Percentiles rank a stretch among this genome's conserved stretches.
Evolutionary conservation across 2,888 invertebrate species (phyloP).

Genomic region (Cepaea hortensis): DNA sequence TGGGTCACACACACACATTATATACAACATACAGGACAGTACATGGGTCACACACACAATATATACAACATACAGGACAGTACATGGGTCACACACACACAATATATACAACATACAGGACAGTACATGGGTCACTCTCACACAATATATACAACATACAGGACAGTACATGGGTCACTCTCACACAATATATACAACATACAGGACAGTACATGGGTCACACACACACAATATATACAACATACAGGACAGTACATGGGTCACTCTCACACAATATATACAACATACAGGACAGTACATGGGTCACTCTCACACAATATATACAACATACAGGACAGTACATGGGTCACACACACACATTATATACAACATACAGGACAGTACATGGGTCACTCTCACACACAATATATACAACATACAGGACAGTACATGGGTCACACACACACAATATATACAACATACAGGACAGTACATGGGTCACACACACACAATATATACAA

Average conservation of each 20-base stretch:
- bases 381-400: neutral
- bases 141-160: neutral
- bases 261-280: neutral
- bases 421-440: neutral
- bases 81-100: neutral
- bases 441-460: neutral
- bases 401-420: neutral
- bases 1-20: neutral
- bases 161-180: neutral
- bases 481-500: neutral
- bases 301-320: neutral
- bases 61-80: neutral
- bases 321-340: neutral
- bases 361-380: neutral
- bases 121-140: neutral
- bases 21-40: neutral
- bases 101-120: neutral
- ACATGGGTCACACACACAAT: neutral
- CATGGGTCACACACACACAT: neutral
- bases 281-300: neutral
- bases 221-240: neutral
- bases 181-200: neutral
- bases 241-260: neutral
- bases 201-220: neutral
- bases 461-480: neutral